Base-by-base conservation (phyloP, 2,888 invertebrate species). In the Galeruca laticollis region DNA sequence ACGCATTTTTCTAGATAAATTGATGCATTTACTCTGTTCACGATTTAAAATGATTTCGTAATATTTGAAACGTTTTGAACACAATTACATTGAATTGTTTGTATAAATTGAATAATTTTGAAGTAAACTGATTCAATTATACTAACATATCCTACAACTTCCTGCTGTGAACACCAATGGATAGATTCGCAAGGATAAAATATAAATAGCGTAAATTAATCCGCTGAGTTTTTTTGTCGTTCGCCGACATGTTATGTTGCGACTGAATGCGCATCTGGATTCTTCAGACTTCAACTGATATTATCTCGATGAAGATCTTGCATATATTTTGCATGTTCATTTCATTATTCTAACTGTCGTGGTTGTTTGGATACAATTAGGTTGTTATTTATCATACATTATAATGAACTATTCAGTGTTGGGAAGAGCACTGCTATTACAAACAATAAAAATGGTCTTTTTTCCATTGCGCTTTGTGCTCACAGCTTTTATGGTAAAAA, bases 261-360 rank as follows among this genome's bases (percentile, higher is more conserved):
- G 47, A 47, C 18, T 15, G 47, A 47, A 47, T 47, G 62, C 37
- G 54, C 63, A 63, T 63, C 63, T 63, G 63, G 63, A 63, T 47
- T 57, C n/a, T 56, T 31, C 56, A 31, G 43, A 33, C 56, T 54
- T 49, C 52, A 51, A 8, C 43, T 13, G 21, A 64, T 57, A 47
- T 33, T 56, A 64, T 57, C 57, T n/a, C 43, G 64, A 64, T 64
- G 11, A 31, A 64, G 64, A 64, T 64, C 64, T 64, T 56, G 64
- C 64, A 64, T 64, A 57, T 43, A 54, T 56, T 64, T 64, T 64
- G 64, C 64, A 64, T 64, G 56, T 64, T 64, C 64, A 64, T 57
- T 64, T 64, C 52, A 26, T 52, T 26, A 52, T 52, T 52, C 52
- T 51, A 51, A 51, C 49, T 26, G 52, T 26, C 52, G 11, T 52